These are phyloP conservation scores for Cydia pomonella DNA, from an alignment of 1,140 invertebrate species.

Conservation along the genomic window DNA sequence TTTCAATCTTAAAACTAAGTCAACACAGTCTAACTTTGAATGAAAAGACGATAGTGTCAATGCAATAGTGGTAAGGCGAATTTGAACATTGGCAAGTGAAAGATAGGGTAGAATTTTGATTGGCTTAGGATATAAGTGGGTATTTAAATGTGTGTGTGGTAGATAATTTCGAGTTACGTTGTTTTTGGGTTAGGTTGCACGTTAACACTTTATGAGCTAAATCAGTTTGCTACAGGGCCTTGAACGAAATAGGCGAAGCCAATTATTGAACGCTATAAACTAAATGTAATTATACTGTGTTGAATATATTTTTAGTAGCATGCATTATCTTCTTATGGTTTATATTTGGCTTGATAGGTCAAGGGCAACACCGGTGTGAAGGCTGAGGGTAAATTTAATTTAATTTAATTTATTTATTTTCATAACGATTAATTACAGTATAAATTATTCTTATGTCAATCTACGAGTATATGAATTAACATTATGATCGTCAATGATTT, in stretches of 20 bases:
- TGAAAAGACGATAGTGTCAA: not conserved
- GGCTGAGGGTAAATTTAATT: too few relatives aligned
- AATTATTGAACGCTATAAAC: not conserved
- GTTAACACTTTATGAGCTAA: slow-evolving; percentile 12
- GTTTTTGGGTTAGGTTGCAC: not conserved
- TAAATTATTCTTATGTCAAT: too few relatives aligned
- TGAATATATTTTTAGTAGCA: too few relatives aligned
- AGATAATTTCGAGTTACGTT: slow-evolving; percentile 4
- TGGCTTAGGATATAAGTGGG: not conserved
- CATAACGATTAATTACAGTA: too few relatives aligned
- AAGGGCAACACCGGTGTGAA: too few relatives aligned
- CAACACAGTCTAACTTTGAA: not conserved
- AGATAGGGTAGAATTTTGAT: not conserved
- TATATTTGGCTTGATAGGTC: too few relatives aligned
- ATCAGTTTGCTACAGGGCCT: not conserved
- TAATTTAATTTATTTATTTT: too few relatives aligned
- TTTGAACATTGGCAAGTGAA: not conserved
- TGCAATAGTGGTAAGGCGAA: not conserved
- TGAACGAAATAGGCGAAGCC: not conserved
- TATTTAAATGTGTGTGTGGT: slow-evolving; percentile 7
- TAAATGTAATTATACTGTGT: not conserved
- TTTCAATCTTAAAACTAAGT: not conserved
- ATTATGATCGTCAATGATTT: too few relatives aligned
- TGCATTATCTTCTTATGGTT: too few relatives aligned
- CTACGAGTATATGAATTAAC: too few relatives aligned